phyloP scores from a whole-genome alignment of 1,140 invertebrate species.

The Drosophila melanica region DNA sequence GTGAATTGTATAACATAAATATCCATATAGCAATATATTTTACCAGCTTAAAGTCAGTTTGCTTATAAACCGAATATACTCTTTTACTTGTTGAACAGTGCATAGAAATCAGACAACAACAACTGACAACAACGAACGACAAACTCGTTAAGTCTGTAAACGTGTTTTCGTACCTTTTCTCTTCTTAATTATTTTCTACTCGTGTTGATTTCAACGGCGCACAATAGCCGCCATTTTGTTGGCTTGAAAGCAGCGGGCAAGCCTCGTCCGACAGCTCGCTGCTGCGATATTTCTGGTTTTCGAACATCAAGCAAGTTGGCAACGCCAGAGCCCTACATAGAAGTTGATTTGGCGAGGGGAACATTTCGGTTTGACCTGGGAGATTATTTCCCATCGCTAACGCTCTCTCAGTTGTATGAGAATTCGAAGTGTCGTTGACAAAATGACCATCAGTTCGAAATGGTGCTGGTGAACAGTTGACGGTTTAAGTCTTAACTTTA shows the following conservation, averaged over 20 bases:
- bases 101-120: slow-evolving; percentile 4
- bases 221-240: slow-evolving; percentile 65
- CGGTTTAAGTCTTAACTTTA: background rate
- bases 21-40: too few species aligned
- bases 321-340: slow-evolving; percentile 24
- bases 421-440: too few species aligned
- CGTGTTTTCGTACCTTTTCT: slow-evolving; percentile 57
- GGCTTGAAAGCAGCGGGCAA: background rate
- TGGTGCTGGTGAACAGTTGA: background rate
- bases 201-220: slow-evolving; percentile 52
- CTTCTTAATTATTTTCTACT: slow-evolving; percentile 34
- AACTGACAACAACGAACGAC: slow-evolving; percentile 19
- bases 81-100: too few species aligned
- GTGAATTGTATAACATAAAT: too few species aligned
- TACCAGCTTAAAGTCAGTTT: too few species aligned
- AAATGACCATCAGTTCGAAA: background rate
- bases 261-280: slow-evolving; percentile 16
- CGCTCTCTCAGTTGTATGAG: background rate
- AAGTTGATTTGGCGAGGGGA: slow-evolving; percentile 53
- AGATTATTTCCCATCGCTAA: slow-evolving; percentile 36
- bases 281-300: slow-evolving; percentile 65
- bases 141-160: slow-evolving; percentile 72
- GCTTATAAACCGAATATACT: too few species aligned
- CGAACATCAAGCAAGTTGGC: slow-evolving; percentile 41
- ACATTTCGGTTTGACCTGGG: slow-evolving; percentile 12